Base-by-base conservation (phyloP, 2,113 vertebrate genomes). In the Oceanodroma tethys region DNA sequence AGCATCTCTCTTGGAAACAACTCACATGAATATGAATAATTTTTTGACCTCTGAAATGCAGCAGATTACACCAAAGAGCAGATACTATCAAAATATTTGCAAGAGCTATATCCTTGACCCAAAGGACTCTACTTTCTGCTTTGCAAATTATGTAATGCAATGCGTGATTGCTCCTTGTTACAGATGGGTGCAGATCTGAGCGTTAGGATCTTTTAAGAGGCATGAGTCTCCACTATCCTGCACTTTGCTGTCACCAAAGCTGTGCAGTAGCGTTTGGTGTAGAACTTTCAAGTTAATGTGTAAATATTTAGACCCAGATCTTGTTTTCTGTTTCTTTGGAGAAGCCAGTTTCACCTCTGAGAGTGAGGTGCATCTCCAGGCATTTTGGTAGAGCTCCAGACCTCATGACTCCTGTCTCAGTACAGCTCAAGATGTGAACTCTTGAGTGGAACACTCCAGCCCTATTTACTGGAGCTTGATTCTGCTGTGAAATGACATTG, bases 31-130 rank as follows among this genome's bases (percentile, higher is more conserved):
- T 42, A 40, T 4, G 13, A 78, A 34, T 66, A 94, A 73, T 45
- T 90, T 94, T 81, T 48, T 95, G 93, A 91, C 94, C 95, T 93
- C 89, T 74, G 81, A 86, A 96, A 94, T 86, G 89, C 93, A 96
- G 93, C 93, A 95, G 79, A 90, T 86, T 96, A 95, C 91, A 88
- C 78, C 93, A 88, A 90, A 94, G 75, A 93, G 78, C 74, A 91
- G 71, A 65, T 95, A 78, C 38, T 62, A 47, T 3, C 32, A 40
- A 94, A 93, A 70, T 63, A 53, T 68, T 94, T 94, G 68, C 52
- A 38, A 40, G n/a, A 86, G 38, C 63, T 74, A 5, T 45, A 25
- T 85, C 42, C 4, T 52, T 86, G 87, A 59, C 74, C 91, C 81
- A 52, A 40, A 86, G 58, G 94, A 83, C 66, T 82, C 16, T 75